Conservation (phyloP, 2,797 vertebrate species). For the Thunnus albacares region DNA sequence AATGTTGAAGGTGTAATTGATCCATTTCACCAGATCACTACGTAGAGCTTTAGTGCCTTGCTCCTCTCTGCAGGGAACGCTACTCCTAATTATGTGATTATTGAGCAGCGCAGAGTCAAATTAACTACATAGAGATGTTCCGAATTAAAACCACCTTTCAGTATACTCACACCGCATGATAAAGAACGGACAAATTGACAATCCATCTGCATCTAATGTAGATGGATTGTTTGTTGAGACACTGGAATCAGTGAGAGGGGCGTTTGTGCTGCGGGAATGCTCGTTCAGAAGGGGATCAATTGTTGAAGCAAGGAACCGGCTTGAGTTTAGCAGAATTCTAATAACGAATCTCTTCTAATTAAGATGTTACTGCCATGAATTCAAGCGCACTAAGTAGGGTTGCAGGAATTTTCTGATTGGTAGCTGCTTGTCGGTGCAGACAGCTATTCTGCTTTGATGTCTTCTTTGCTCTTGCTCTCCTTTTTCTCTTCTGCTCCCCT, state of each 20-base stretch:
- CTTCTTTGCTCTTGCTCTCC: slow-evolving; percentile 46
- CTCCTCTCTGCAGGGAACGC: background rate
- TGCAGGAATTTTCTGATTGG: slow-evolving; percentile 42
- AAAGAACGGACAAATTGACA: slow-evolving; percentile 22
- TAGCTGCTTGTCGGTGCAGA: slow-evolving; percentile 48
- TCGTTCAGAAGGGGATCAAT: slow-evolving; percentile 56
- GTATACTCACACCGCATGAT: background rate
- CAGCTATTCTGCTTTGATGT: slow-evolving; percentile 53
- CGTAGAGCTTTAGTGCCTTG: background rate
- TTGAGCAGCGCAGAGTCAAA: background rate
- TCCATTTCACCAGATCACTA: slow-evolving; percentile 1
- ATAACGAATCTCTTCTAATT: slow-evolving; percentile 66
- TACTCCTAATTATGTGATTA: slow-evolving; percentile 17
- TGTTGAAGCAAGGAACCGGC: slow-evolving; percentile 45
- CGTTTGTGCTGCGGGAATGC: slow-evolving; percentile 33
- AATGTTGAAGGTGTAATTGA: background rate
- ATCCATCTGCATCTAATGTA: slow-evolving; percentile 4
- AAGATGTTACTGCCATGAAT: slow-evolving; percentile 52
- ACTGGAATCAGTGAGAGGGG: slow-evolving; percentile 35
- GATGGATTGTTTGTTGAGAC: slow-evolving; percentile 38
- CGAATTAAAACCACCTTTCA: slow-evolving; percentile 38
- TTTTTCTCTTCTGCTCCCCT: slow-evolving; percentile 11
- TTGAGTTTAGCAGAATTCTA: slow-evolving; percentile 46
- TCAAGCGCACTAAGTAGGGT: slow-evolving; percentile 41
- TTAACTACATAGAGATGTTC: slow-evolving; percentile 35